Conservation (phyloP, 1,140 invertebrate species). For the Myzus persicae region DNA sequence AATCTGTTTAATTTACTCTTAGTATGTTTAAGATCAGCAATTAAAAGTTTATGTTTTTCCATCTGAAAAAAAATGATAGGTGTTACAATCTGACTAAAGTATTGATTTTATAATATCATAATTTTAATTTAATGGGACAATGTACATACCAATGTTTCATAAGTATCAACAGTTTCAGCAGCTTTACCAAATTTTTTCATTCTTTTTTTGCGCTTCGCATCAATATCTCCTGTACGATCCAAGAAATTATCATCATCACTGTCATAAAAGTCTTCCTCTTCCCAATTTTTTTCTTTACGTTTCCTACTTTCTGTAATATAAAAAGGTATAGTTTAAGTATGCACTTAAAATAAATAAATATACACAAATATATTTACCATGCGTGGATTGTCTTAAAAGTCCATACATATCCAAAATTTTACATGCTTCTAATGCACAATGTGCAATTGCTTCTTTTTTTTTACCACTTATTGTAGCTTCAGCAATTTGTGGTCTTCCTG, state of each 20-base stretch:
- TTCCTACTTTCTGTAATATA: constrained; percentile 70
- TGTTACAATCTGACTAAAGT: background rate
- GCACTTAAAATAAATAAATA: constrained; percentile 40
- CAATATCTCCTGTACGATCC: constrained; percentile 92
- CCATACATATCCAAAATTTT: constrained; percentile 79
- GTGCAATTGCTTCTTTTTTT: constrained; percentile 92
- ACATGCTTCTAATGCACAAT: constrained; percentile 94
- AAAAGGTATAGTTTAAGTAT: constrained; percentile 53
- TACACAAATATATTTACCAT: constrained; percentile 51
- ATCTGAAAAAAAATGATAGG: constrained; percentile 66
- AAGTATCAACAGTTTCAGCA: constrained; percentile 74
- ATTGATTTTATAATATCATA: background rate
- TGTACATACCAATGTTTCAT: constrained; percentile 72
- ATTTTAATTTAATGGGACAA: background rate
- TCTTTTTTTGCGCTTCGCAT: constrained; percentile 82
- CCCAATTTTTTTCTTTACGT: constrained; percentile 79
- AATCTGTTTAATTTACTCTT: constrained; percentile 61
- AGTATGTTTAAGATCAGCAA: constrained; percentile 67
- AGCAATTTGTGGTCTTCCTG: constrained; percentile 77
- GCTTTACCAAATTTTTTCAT: constrained; percentile 75
- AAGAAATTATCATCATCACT: constrained; percentile 97
- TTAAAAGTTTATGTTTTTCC: constrained; percentile 73
- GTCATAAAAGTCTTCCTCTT: constrained; percentile 92
- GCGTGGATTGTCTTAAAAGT: constrained; percentile 59
- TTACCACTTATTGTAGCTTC: constrained; percentile 88